Base-by-base conservation (phyloP, 2,888 invertebrate genomes). In the Protophormia terraenovae region DNA sequence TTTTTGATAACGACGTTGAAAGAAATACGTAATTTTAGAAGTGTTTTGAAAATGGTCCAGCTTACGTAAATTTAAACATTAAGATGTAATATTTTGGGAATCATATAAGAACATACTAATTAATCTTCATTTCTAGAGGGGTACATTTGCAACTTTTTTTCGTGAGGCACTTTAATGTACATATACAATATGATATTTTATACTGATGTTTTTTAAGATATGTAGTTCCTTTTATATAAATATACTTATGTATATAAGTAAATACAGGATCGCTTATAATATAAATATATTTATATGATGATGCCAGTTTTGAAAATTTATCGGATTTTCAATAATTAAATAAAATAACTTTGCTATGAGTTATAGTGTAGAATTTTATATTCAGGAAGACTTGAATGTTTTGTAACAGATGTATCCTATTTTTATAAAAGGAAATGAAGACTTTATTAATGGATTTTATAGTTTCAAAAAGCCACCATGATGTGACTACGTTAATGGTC, bases 111-210 rank as follows among this genome's bases (percentile, higher is more conserved):
- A n/a, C n/a, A n/a, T n/a, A n/a, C n/a, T n/a, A n/a, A n/a, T n/a
- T n/a, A n/a, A n/a, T n/a, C n/a, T n/a, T n/a, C n/a, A n/a, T n/a
- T n/a, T n/a, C n/a, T n/a, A n/a, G n/a, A n/a, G n/a, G n/a, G n/a
- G n/a, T n/a, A n/a, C n/a, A n/a, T n/a, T n/a, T n/a, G n/a, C n/a
- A n/a, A n/a, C n/a, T n/a, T n/a, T n/a, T n/a, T n/a, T n/a, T n/a
- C n/a, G n/a, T n/a, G n/a, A n/a, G n/a, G n/a, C n/a, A n/a, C n/a
- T n/a, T n/a, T n/a, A n/a, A n/a, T n/a, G n/a, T n/a, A n/a, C n/a
- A n/a, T n/a, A n/a, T n/a, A n/a, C n/a, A n/a, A 24, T 27, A 29
- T 41, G 45, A 73, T 60, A 73, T 73, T 73, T 73, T 45, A 47
- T 47, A 19, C 22, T 22, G 60, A 55, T 60, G n/a, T 55, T 72